Evolutionary conservation across 64 coral and sea anemone genomes (phyloP).

Genomic region (Platygyra sinensis): DNA sequence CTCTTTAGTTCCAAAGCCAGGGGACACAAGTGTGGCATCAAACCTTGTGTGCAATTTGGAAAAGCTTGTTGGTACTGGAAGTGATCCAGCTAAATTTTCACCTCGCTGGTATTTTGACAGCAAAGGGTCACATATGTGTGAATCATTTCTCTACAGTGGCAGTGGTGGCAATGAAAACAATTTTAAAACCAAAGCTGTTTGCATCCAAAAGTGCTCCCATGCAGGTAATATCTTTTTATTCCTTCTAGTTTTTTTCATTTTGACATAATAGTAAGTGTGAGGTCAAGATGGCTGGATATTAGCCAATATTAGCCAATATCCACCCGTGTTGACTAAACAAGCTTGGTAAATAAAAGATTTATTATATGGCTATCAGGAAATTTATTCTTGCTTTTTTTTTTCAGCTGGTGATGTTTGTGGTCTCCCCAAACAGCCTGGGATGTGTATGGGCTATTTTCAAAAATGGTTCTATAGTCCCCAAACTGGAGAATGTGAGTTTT

Average conservation of each 20-base stretch:
- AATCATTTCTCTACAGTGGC: conserved; percentile 71
- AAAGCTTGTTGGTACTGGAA: conserved; percentile 59
- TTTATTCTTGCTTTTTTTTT: background rate
- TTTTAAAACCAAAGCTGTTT: conserved; percentile 63
- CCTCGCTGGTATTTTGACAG: conserved; percentile 73
- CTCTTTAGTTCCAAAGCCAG: conserved; percentile 37
- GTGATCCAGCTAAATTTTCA: background rate
- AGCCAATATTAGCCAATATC: too few species aligned
- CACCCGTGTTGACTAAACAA: too few species aligned
- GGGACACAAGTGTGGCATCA: conserved; percentile 43
- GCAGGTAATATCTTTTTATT: conserved; percentile 36
- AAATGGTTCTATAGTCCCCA: conserved; percentile 30
- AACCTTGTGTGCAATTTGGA: conserved; percentile 46
- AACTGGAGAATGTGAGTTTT: conserved; percentile 33
- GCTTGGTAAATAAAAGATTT: too few species aligned
- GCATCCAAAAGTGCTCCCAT: conserved; percentile 69
- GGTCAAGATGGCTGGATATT: too few species aligned
- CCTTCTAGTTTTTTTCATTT: too few species aligned
- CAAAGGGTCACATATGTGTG: conserved; percentile 42
- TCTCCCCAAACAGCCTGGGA: conserved; percentile 29
- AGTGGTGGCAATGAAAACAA: conserved; percentile 84
- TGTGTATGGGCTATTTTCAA: conserved; percentile 40
- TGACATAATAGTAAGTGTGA: too few species aligned
- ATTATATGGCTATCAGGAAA: too few species aligned
- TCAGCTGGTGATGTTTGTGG: conserved; percentile 60